Base-by-base conservation (phyloP, 2,888 invertebrate genomes). In the Abscondita cerata region DNA sequence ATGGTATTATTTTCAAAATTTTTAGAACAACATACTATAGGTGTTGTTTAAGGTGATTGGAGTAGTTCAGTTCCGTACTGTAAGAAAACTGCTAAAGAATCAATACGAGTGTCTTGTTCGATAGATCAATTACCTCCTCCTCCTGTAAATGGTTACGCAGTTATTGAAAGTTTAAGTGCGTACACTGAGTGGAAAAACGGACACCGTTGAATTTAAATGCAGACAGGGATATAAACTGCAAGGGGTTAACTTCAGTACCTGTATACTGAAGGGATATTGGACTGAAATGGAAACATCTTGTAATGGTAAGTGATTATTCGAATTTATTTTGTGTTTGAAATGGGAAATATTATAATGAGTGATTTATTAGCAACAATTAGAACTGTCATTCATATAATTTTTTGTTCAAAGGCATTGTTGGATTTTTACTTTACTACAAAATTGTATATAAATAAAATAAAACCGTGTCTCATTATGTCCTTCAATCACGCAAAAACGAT, bases 241-340 rank as follows among this genome's bases (percentile, higher is more conserved):
- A 36, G 84, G 83, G 2, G 71, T 72, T 4, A 78, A 78, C 65
- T 72, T 72, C 18, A 80, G 82, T 1, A 76, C 76, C 4, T 87
- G 87, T 66, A 77, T 82, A 19, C 66, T 79, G 16, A 81, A 83
- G 68, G 84, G 84, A 0, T 81, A 81, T 18, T 87, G 87, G 87
- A 79, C 77, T 16, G 75, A 78, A 67, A 78, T 72, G 4, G 76
- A 75, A 56, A 77, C 75, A 69, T 71, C 71, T 11, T 85, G 85
- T 68, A 72, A 76, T 69, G 73, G 83, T 83, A 75, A 73, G 76
- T 25, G 25, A 25, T 6, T n/a, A n/a, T n/a, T n/a, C n/a, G n/a
- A n/a, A n/a, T n/a, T n/a, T n/a, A n/a, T n/a, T n/a, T n/a, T n/a
- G n/a, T n/a, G n/a, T n/a, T n/a, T n/a, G n/a, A n/a, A n/a, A n/a